Evolutionary conservation across 23 tunicate species (phyloP).

Genomic region (Halocynthia roretzi): DNA sequence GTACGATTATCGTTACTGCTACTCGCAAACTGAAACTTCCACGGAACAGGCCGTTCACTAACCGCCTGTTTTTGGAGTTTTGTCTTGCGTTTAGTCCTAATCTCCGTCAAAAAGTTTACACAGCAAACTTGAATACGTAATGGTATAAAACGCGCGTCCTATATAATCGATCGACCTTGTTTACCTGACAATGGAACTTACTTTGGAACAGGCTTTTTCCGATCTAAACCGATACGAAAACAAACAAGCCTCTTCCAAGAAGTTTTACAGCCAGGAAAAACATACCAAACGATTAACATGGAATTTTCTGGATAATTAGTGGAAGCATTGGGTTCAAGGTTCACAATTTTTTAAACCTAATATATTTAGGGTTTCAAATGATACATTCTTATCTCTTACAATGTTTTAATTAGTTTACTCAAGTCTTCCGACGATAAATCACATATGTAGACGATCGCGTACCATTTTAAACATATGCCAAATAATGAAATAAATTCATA

Average conservation of each 20-base stretch:
- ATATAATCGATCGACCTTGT: neutral
- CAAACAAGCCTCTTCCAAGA: conserved; percentile 31
- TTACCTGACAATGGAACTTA: conserved; percentile 42
- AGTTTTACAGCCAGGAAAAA: conserved; percentile 14
- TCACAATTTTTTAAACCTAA: no score
- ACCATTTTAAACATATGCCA: no score
- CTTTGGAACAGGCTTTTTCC: conserved; percentile 52
- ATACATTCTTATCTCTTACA: no score
- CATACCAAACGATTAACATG: neutral
- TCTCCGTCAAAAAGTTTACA: neutral
- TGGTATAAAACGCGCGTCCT: no score
- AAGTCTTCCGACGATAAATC: no score
- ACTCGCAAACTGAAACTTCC: conserved; percentile 34
- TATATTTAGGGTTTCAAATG: no score
- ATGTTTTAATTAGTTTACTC: no score
- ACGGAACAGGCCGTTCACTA: conserved; percentile 39
- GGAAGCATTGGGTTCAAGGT: neutral
- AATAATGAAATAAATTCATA: no score
- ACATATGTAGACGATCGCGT: no score
- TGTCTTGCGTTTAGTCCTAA: neutral
- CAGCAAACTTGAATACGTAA: no score
- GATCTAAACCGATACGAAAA: neutral
- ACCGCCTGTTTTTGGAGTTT: conserved; percentile 38
- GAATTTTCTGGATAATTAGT: no score
- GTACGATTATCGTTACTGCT: no score